phyloP scores from a whole-genome alignment of 1,140 invertebrate genomes.

The silkworm (Bombyx mori) region DNA sequence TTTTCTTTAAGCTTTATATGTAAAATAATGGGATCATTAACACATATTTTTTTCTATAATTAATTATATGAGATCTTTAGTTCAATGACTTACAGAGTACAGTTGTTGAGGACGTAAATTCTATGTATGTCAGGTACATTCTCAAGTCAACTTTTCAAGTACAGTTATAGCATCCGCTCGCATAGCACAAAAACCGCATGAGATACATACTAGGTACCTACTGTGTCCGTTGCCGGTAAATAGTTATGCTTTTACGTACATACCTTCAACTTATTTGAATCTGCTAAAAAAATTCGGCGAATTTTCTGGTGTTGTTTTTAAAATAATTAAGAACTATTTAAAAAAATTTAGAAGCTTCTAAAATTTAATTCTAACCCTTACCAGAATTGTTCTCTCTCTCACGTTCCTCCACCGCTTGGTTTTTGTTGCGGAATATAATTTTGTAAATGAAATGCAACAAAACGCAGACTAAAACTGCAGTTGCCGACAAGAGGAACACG shows the following conservation, averaged over 20 bases:
- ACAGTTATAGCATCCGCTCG: constrained; percentile 20
- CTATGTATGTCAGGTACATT: constrained; percentile 25
- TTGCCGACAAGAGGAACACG: constrained; percentile 33
- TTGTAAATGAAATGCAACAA: constrained; percentile 55
- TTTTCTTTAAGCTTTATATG: no score
- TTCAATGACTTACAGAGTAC: constrained; percentile 1
- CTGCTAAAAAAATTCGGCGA: no score
- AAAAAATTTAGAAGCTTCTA: background rate
- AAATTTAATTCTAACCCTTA: constrained; percentile 19
- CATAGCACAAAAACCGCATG: constrained; percentile 9
- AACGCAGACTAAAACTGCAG: constrained; percentile 43
- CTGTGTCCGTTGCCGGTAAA: no score
- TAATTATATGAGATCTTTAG: no score
- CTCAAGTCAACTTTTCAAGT: constrained; percentile 7
- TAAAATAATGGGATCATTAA: no score
- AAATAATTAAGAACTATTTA: no score
- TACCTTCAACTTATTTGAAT: background rate
- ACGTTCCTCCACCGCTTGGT: constrained; percentile 41
- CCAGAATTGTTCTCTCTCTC: constrained; percentile 49
- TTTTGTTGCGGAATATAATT: constrained; percentile 44
- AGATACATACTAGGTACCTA: background rate
- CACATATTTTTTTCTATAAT: no score
- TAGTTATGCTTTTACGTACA: background rate
- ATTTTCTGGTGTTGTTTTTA: no score
- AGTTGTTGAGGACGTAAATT: constrained; percentile 1